These are phyloP conservation scores for Dynastes grantii DNA, from an alignment of 2,888 invertebrate species.

Conservation along the genomic window DNA sequence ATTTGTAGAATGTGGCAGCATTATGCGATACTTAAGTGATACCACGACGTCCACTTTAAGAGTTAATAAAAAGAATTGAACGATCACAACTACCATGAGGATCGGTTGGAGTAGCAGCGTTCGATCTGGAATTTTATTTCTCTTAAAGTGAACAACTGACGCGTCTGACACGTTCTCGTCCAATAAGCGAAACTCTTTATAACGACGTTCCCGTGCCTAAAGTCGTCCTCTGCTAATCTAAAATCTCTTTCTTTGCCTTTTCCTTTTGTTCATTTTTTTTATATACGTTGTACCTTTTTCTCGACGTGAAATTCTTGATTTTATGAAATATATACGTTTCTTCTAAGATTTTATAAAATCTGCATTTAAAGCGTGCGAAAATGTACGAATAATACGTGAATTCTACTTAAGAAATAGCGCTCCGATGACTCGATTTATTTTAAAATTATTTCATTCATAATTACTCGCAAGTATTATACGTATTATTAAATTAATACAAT, in stretches of 20 bases:
- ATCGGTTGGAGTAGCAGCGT: not conserved
- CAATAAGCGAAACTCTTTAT: constrained; percentile 51
- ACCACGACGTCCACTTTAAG: not conserved
- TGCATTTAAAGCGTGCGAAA: too few species aligned
- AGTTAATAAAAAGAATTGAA: constrained; percentile 28
- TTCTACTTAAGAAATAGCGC: too few species aligned
- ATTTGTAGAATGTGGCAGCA: too few species aligned
- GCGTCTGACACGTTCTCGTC: constrained; percentile 48
- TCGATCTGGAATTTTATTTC: constrained; percentile 25
- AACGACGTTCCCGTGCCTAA: constrained; percentile 51
- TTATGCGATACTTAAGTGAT: not conserved
- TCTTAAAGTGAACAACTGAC: constrained; percentile 40
- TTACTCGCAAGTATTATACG: too few species aligned
- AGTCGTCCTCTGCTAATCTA: constrained; percentile 41
- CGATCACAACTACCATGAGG: constrained; percentile 17
- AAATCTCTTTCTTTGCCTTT: constrained; percentile 32
- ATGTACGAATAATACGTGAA: too few species aligned
- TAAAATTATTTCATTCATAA: not conserved
- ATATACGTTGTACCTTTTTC: not conserved
- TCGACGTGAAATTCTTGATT: not conserved
- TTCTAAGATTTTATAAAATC: too few species aligned
- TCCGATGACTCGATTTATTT: too few species aligned
- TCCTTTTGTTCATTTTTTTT: constrained; percentile 22
- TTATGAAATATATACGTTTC: not conserved
- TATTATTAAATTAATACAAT: too few species aligned